These are phyloP conservation scores for Luperina testacea DNA, from an alignment of 2,888 invertebrate genomes.

Conservation along the genomic window DNA sequence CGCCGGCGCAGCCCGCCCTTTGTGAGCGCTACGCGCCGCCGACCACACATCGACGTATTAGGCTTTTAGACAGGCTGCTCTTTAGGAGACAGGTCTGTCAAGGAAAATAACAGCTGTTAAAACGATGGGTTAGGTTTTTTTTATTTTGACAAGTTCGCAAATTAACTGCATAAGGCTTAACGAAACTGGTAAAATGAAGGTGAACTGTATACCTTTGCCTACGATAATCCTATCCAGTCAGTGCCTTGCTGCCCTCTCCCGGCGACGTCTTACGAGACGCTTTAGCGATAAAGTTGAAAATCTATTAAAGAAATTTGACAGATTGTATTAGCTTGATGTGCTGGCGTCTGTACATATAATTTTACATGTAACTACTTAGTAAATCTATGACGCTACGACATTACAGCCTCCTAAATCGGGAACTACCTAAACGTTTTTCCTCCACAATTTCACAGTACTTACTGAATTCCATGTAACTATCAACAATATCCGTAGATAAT, in stretches of 20 bases:
- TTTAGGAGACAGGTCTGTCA: slow-evolving; percentile 32
- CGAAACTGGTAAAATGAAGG: not conserved
- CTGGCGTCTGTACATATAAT: not conserved
- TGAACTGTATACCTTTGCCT: not conserved
- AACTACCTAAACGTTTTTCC: slow-evolving; percentile 9
- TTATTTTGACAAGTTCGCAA: too few relatives aligned
- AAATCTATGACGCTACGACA: not conserved
- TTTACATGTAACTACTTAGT: not conserved
- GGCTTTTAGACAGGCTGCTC: slow-evolving; percentile 48
- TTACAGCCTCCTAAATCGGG: not conserved
- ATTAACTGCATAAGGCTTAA: not conserved
- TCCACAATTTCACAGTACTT: slow-evolving; percentile 34
- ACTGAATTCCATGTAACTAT: slow-evolving; percentile 1
- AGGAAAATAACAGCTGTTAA: slow-evolving; percentile 1
- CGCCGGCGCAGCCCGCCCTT: slow-evolving; percentile 69
- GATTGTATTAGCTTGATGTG: too few relatives aligned
- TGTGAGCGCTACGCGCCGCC: slow-evolving; percentile 66
- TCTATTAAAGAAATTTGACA: too few relatives aligned
- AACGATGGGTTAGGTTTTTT: not conserved
- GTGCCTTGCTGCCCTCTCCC: too few relatives aligned
- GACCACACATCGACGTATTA: slow-evolving; percentile 58
- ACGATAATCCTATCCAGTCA: too few relatives aligned
- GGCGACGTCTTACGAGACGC: too few relatives aligned
- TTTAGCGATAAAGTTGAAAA: too few relatives aligned
- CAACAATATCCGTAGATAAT: slow-evolving; percentile 43